Evolutionary conservation across 2,888 invertebrate genomes (phyloP).

Genomic region (Ornithoptera alexandrae): DNA sequence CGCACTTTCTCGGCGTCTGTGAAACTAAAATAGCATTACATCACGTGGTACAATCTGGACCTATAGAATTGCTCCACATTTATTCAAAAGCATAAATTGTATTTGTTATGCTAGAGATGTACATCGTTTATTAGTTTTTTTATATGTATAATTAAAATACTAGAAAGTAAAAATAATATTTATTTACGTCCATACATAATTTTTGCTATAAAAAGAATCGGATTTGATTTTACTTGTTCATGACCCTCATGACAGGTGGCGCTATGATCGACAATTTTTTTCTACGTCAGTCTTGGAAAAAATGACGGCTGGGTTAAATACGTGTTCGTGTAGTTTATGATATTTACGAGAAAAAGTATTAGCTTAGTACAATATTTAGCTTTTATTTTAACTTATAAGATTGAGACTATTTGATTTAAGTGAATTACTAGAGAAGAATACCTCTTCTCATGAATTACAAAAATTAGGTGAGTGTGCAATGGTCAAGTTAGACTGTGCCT

Average conservation of each 20-base stretch:
- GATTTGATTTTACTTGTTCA: slow-evolving; percentile 41
- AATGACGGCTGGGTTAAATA: slow-evolving; percentile 79
- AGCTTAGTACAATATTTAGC: slow-evolving; percentile 61
- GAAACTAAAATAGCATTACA: slow-evolving; percentile 71
- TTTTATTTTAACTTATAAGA: slow-evolving; percentile 51
- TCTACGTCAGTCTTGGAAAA: slow-evolving; percentile 75
- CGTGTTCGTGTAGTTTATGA: slow-evolving; percentile 79
- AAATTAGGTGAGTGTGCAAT: slow-evolving; percentile 71
- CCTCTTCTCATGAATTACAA: slow-evolving; percentile 70
- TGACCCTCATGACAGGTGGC: slow-evolving; percentile 56
- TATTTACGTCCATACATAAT: slow-evolving; percentile 17
- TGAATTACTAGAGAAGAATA: slow-evolving; percentile 55
- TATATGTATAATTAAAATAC: slow-evolving; percentile 22
- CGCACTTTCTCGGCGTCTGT: slow-evolving; percentile 77
- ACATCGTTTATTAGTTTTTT: slow-evolving; percentile 27
- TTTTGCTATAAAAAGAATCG: slow-evolving; percentile 37
- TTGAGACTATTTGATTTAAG: slow-evolving; percentile 55
- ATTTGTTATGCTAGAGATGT: slow-evolving; percentile 27
- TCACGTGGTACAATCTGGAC: slow-evolving; percentile 76
- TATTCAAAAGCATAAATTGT: slow-evolving; percentile 54
- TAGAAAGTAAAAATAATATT: slow-evolving; percentile 25
- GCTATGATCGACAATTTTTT: slow-evolving; percentile 50
- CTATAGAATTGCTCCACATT: slow-evolving; percentile 78
- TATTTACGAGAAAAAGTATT: slow-evolving; percentile 78
- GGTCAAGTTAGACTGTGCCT: slow-evolving; percentile 59